phyloP scores from a whole-genome alignment of 2,888 invertebrate genomes.

The Gasteruption jaculator region DNA sequence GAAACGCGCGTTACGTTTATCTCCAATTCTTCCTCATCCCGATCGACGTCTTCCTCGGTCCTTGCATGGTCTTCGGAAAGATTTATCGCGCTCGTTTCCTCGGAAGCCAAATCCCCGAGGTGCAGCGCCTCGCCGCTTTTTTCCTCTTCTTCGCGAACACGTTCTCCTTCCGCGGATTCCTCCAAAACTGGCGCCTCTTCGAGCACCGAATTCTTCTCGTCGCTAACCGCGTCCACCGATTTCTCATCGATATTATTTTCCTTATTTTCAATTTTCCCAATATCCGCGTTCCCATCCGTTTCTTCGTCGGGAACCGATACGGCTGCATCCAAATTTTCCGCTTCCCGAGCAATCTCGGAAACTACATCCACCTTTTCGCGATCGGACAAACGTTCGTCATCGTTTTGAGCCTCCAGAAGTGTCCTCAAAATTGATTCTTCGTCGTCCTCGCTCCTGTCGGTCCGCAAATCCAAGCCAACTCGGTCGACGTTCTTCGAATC shows the following conservation, averaged over 20 bases:
- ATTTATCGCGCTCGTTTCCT: background rate
- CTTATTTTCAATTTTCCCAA: background rate
- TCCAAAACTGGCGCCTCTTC: no score
- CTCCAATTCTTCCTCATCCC: background rate
- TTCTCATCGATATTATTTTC: background rate
- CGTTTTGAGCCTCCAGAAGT: no score
- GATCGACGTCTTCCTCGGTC: conserved; percentile 4
- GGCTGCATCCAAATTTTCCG: background rate
- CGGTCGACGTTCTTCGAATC: background rate
- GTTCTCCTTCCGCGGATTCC: no score
- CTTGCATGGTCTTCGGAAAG: conserved; percentile 12
- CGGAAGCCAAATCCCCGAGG: background rate
- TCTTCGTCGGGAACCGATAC: no score
- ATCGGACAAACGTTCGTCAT: no score
- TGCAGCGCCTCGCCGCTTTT: background rate
- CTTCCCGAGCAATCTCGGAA: background rate
- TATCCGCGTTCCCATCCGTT: background rate
- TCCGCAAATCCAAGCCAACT: background rate
- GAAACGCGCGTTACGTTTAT: background rate
- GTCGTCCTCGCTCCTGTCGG: background rate
- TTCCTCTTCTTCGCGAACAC: background rate
- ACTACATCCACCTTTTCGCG: no score
- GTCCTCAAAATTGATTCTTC: no score
- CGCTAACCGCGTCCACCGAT: background rate
- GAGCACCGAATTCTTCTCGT: background rate